Evolutionary conservation across 2,888 invertebrate genomes (phyloP).

Genomic region (Agrotis exclamationis): DNA sequence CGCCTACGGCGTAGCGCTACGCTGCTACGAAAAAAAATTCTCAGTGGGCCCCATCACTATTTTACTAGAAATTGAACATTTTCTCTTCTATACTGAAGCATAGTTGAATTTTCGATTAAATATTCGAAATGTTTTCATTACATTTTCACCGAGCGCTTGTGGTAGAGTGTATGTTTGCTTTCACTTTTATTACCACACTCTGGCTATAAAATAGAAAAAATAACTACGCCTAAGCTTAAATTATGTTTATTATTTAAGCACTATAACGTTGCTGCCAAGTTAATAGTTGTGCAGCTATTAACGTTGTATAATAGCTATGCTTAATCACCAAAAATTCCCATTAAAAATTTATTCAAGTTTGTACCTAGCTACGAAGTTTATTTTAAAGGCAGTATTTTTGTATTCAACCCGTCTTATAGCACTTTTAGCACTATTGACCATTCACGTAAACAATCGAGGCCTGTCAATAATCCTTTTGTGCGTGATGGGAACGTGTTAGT

Average conservation of each 20-base stretch:
- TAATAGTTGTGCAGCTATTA: conserved; percentile 34
- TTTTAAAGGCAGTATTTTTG: conserved; percentile 3
- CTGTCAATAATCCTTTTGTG: not conserved
- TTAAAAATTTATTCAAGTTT: conserved; percentile 27
- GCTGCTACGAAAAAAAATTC: conserved; percentile 22
- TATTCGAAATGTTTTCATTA: not conserved
- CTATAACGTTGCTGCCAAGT: conserved; percentile 8
- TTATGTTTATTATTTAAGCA: conserved; percentile 26
- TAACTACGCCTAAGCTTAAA: not conserved
- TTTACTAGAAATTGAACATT: too few species aligned
- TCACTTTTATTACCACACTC: too few species aligned
- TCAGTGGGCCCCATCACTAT: too few species aligned
- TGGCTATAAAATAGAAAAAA: not conserved
- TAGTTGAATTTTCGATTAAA: too few species aligned
- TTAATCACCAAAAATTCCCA: conserved; percentile 47
- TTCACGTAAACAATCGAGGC: not conserved
- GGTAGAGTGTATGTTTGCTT: too few species aligned
- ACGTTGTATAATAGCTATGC: conserved; percentile 28
- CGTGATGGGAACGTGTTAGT: conserved; percentile 16
- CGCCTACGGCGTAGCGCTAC: conserved; percentile 42
- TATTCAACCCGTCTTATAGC: not conserved
- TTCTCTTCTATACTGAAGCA: too few species aligned
- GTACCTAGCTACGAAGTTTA: conserved; percentile 12
- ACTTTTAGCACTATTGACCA: conserved; percentile 13
- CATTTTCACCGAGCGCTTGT: too few species aligned